These are phyloP conservation scores for Lepus timidus DNA, from an alignment of 2,113 vertebrate species.

Conservation along the genomic window DNA sequence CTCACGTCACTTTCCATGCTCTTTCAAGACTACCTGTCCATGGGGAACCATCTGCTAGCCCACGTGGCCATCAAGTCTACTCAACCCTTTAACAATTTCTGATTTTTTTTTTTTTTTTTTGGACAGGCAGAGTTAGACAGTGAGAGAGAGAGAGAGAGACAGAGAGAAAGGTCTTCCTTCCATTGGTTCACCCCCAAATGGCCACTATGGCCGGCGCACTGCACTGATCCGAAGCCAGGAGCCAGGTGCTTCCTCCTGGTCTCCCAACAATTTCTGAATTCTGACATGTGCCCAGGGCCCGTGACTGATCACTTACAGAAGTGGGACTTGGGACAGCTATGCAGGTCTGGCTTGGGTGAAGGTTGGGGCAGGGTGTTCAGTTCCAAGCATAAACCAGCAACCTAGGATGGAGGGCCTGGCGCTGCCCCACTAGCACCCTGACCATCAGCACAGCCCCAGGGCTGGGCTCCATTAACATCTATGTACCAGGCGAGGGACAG, in stretches of 20 bases:
- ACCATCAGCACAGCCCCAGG: fast-evolving
- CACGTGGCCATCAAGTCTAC: not conserved
- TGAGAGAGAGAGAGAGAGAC: too few relatives aligned
- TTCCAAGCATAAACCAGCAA: not conserved
- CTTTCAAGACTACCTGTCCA: not conserved
- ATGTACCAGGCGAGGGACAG: too few relatives aligned
- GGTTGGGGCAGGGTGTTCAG: fast-evolving
- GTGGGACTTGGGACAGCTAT: not conserved
- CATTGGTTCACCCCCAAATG: too few relatives aligned
- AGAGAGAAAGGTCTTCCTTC: too few relatives aligned
- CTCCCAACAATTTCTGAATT: not conserved
- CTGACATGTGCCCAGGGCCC: not conserved
- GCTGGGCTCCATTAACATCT: not conserved
- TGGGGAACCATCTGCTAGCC: not conserved
- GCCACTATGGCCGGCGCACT: too few relatives aligned
- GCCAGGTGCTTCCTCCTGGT: too few relatives aligned
- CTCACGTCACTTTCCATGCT: not conserved
- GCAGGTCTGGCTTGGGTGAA: not conserved
- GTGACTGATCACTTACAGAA: not conserved
- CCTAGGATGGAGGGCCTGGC: not conserved
- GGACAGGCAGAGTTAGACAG: too few relatives aligned
- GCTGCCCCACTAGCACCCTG: not conserved
- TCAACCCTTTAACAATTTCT: too few relatives aligned
- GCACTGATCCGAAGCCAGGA: too few relatives aligned
- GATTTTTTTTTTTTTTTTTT: too few relatives aligned